Evolutionary conservation across 2,113 vertebrate species (phyloP).

Genomic region (Cygnus buccinator): DNA sequence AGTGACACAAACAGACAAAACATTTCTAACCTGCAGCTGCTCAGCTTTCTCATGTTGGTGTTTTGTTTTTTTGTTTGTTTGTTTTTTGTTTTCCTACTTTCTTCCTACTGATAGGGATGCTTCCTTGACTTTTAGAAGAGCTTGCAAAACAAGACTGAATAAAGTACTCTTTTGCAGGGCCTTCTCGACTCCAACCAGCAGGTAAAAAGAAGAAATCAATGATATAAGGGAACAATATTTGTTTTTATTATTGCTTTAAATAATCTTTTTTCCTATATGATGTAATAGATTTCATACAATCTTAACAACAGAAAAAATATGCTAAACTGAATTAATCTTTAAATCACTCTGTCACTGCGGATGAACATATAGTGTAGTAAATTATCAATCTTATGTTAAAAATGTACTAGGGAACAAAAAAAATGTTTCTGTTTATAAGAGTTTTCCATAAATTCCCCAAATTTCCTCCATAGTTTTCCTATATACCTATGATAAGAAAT

Average conservation of each 20-base stretch:
- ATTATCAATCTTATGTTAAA: not conserved
- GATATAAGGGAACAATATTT: not conserved
- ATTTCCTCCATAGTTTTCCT: not conserved
- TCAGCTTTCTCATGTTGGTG: not conserved
- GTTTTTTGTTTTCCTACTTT: not conserved
- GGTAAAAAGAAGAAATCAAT: not conserved
- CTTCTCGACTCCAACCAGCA: not conserved
- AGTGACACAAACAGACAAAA: not conserved
- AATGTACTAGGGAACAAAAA: not conserved
- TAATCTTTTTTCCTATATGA: not conserved
- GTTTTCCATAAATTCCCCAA: not conserved
- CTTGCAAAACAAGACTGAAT: not conserved
- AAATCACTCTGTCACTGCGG: not conserved
- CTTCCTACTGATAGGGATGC: not conserved
- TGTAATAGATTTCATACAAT: not conserved
- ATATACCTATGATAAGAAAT: not conserved
- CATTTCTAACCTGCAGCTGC: not conserved
- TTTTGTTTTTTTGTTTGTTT: too few relatives aligned
- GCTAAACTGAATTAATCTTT: not conserved
- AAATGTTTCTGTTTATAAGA: accelerated
- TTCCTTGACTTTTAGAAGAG: not conserved
- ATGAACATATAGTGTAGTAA: not conserved
- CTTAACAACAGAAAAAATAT: not conserved
- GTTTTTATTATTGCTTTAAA: not conserved
- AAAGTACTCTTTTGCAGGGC: not conserved